Evolutionary conservation across 1,140 invertebrate genomes (phyloP).

Genomic region (Odontomachus brunneus): DNA sequence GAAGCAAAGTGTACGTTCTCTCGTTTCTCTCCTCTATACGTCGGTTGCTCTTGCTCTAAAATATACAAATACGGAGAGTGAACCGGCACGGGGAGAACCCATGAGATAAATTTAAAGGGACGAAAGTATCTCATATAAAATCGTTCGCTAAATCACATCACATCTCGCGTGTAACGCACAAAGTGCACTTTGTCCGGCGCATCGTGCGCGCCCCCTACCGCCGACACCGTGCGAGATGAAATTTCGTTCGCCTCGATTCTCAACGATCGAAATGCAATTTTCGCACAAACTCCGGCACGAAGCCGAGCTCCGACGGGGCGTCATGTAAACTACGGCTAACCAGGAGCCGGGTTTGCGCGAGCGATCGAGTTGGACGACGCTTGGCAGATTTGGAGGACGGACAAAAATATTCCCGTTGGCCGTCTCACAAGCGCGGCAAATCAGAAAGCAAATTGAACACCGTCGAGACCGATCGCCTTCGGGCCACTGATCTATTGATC

Average conservation of each 20-base stretch:
- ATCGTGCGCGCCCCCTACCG: not conserved
- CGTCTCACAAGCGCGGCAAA: not conserved
- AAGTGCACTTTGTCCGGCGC: slow-evolving; percentile 30
- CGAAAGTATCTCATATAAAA: slow-evolving; percentile 47
- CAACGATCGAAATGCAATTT: slow-evolving; percentile 66
- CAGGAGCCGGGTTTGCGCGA: slow-evolving; percentile 20
- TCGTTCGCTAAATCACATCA: slow-evolving; percentile 49
- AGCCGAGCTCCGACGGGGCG: slow-evolving; percentile 51
- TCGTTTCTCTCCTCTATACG: too few relatives aligned
- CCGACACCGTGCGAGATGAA: slow-evolving; percentile 57
- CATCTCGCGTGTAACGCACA: slow-evolving; percentile 24
- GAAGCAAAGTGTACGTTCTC: too few relatives aligned
- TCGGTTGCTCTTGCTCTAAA: not conserved
- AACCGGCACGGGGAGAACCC: not conserved
- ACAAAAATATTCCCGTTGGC: not conserved
- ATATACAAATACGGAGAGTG: slow-evolving; percentile 23
- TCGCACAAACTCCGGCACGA: slow-evolving; percentile 60
- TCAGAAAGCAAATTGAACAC: not conserved
- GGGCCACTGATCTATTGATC: not conserved
- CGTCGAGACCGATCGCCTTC: too few relatives aligned
- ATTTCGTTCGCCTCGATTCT: slow-evolving; percentile 70
- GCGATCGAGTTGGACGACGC: slow-evolving; percentile 43
- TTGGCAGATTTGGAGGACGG: not conserved
- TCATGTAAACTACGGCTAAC: slow-evolving; percentile 50
- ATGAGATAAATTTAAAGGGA: slow-evolving; percentile 48